phyloP scores from a whole-genome alignment of 2,113 vertebrate species.

The Phocoena sinus region DNA sequence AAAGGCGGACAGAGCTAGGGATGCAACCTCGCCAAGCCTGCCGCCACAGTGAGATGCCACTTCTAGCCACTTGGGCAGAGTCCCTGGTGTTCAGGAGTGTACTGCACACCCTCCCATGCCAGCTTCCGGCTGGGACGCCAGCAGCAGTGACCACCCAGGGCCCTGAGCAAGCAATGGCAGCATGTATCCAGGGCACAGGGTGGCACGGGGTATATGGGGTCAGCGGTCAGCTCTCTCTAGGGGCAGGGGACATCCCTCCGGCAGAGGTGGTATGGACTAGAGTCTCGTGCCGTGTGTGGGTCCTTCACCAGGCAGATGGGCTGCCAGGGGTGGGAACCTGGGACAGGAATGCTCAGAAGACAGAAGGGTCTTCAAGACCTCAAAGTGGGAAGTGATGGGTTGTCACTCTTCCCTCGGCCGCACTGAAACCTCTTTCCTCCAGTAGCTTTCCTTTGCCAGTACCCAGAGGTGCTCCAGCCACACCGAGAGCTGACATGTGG shows the following conservation, averaged over 20 bases:
- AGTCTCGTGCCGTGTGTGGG: rapidly evolving
- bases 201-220: rapidly evolving
- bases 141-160: background rate
- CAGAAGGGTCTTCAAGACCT: background rate
- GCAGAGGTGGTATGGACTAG: rapidly evolving
- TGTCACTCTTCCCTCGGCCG: rapidly evolving
- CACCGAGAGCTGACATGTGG: rapidly evolving
- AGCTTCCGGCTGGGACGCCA: rapidly evolving
- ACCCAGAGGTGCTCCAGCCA: background rate
- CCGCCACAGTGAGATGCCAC: background rate
- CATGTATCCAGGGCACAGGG: background rate
- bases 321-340: rapidly evolving
- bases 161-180: background rate
- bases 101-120: rapidly evolving
- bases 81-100: too few species aligned
- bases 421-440: too few species aligned
- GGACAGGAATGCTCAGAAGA: background rate
- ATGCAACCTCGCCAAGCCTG: background rate
- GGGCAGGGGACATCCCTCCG: background rate
- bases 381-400: rapidly evolving
- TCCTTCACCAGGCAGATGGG: background rate
- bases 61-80: background rate
- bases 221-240: background rate
- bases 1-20: background rate
- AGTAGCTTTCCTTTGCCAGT: background rate